Percentiles rank a stretch among this genome's conserved stretches.
phyloP scores from a whole-genome alignment of 2,113 vertebrate species.

The Nothoprocta pentlandii region DNA sequence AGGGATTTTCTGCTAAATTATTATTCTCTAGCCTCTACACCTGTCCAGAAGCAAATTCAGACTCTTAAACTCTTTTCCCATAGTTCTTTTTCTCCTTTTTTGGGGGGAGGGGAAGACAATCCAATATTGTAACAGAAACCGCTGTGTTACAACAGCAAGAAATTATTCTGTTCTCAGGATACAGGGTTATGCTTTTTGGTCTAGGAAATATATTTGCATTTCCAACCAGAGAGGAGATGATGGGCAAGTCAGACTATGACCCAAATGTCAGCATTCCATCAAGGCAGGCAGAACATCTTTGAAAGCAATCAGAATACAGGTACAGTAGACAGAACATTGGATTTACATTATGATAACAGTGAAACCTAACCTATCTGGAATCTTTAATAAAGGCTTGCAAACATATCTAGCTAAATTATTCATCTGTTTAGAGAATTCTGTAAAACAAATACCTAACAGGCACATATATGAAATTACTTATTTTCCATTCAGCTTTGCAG shows the following conservation, averaged over 20 bases:
- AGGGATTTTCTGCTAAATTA: neutral
- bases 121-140: neutral
- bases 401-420: neutral
- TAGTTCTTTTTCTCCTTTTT: neutral
- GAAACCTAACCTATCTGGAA: neutral
- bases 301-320: neutral
- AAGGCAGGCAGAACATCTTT: neutral
- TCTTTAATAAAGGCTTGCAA: slow-evolving; percentile 12
- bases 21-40: neutral
- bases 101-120: neutral
- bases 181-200: neutral
- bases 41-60: neutral
- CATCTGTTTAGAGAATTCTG: neutral
- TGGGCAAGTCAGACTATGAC: neutral
- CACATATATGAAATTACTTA: neutral
- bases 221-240: neutral
- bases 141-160: neutral
- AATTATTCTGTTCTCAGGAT: neutral
- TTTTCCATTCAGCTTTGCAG: neutral
- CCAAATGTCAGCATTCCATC: neutral
- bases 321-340: neutral
- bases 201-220: neutral
- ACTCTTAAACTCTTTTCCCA: neutral
- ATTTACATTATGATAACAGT: neutral
- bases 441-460: neutral